Base-by-base conservation (phyloP, 2,797 vertebrate genomes). In the Delichon dasypus region DNA sequence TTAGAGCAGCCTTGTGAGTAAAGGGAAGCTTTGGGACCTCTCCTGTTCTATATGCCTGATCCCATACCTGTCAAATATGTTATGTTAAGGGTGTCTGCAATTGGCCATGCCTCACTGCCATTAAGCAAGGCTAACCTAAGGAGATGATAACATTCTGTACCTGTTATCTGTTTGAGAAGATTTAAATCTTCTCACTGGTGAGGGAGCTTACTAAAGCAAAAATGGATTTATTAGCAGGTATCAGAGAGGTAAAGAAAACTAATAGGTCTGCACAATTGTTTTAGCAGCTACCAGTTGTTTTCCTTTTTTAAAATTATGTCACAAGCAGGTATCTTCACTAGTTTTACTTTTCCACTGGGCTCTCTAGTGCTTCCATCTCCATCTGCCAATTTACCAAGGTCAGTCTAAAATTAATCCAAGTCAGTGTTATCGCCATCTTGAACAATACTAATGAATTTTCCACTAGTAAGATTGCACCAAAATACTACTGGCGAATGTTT, bases 41-140 rank as follows among this genome's bases (percentile, higher is more conserved):
- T 84, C 64, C 70, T 86, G 1, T 70, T 61, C 64, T 44, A 20
- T 40, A 5, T 79, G 74, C 83, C 89, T 81, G 60, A 61, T 91
- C 79, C 79, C 57, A 92, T 73, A 81, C 79, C 82, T 94, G 91
- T 91, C 94, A 96, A 67, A 67, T 91, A n/a, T 79, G 47, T 91
- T 64, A 38, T 47, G 71, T 58, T 92, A 34, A 66, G 82, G 55
- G 47, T 61, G 60, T 44, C 85, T 96, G 71, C 83, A 61, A 36
- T 6, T 94, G 92, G 55, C 92, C 38, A 16, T 71, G 85, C 79
- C 88, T 94, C 11, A 7, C 77, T 93, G 85, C 75, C n/a, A 47
- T 90, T 90, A 88, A 85, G 76, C 60, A 64, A 53, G n/a, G 21
- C 71, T 82, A 60, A 86, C 71, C 60, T 53, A 67, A 76, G 71